Base-by-base conservation (phyloP, 2,797 vertebrate species). In the Mus caroli region DNA sequence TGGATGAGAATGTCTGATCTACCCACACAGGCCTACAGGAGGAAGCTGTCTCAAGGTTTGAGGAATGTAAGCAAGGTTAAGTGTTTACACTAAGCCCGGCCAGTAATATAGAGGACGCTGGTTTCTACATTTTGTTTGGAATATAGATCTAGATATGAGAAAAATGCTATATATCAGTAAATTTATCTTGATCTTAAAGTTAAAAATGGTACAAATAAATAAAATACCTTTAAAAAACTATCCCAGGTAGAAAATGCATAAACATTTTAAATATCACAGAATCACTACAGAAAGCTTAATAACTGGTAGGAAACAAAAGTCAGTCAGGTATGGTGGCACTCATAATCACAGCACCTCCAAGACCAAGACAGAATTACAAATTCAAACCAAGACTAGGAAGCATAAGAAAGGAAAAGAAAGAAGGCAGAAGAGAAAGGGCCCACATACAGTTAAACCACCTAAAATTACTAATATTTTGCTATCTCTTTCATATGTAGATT, bases 141-240 rank as follows among this genome's bases (percentile, higher is more conserved):
- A 83, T 1, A 20, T 80, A 75, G 40, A 34, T 82, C 75, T 73
- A 90, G 26, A 90, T 82, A 50, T 93, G 46, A 96, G 20, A 95
- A 80, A 80, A 87, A 82, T 87, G 60, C 20, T 80, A 80, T 56
- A 90, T 22, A 10, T 83, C 22, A 88, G 83, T 86, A 86, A 56
- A 77, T 90, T 96, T 93, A 75, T 56, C 90, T 92, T 94, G 77
- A 52, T 4, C 58, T 95, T 96, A 92, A 94, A 88, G 46, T 95
- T 78, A 75, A 40, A 88, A 82, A 78, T 40, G 20, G 56, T 60
- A 26, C 67, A 79, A 50, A 58, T 76, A 76, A 78, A 80, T 80
- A 56, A 88, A 46, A 88, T 60, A 75, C 2, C 28, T 83, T 85
- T 22, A 43, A 64, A 85, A 67, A 67, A 85, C 28, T 85, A 64